Percentiles rank a stretch among this genome's conserved stretches.
Conservation (phyloP, 37 sponge, comb jelly and placozoan genomes). For the Crambe crambe region DNA sequence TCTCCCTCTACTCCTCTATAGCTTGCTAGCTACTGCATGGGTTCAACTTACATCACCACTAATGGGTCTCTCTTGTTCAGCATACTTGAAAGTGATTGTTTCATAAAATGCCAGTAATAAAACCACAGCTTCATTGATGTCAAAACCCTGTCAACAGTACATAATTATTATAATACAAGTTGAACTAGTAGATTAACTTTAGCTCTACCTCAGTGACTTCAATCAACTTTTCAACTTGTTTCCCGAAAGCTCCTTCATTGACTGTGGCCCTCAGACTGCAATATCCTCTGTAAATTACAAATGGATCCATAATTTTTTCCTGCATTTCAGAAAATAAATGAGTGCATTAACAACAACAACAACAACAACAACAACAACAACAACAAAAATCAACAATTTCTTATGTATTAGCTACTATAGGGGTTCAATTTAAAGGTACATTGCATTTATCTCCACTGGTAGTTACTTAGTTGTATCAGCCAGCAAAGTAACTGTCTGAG, state of each 20-base stretch:
- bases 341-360: not conserved
- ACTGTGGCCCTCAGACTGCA: constrained; percentile 31
- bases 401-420: no score
- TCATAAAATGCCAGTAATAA: constrained; percentile 35
- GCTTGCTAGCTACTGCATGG: no score
- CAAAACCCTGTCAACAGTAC: not conserved
- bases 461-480: not conserved
- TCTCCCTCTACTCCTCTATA: no score
- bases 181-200: no score
- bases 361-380: constrained; percentile 1
- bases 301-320: constrained; percentile 50
- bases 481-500: not conserved
- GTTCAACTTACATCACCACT: not conserved
- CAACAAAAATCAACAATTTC: not conserved
- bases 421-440: no score
- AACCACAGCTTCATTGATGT: constrained; percentile 4
- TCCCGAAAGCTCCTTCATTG: constrained; percentile 36
- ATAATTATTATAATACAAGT: no score
- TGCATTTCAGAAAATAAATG: constrained; percentile 12
- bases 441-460: no score
- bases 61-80: not conserved
- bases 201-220: constrained; percentile 40
- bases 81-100: not conserved
- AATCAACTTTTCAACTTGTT: constrained; percentile 8
- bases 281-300: constrained; percentile 67